Evolutionary conservation across 2,797 vertebrate species (phyloP).

Genomic region (Sciurus carolinensis): DNA sequence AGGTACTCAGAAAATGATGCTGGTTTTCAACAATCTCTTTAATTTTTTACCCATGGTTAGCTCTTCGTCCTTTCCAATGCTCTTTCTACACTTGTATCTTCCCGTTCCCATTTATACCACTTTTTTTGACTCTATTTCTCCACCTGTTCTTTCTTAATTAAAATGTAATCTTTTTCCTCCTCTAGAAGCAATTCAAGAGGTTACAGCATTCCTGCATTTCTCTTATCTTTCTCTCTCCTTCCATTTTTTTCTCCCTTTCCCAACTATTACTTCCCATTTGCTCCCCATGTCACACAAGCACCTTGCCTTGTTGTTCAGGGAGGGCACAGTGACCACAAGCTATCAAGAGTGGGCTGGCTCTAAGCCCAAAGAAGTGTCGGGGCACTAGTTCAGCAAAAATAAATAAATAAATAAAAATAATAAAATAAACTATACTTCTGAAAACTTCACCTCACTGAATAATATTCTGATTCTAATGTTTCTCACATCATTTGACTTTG

Average conservation of each 20-base stretch:
- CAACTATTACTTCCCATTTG: neutral
- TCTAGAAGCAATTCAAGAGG: neutral
- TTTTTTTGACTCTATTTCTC: neutral
- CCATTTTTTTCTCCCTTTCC: neutral
- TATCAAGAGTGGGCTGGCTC: neutral
- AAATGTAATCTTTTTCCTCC: neutral
- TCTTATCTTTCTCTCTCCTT: neutral
- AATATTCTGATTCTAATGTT: slow-evolving; percentile 38
- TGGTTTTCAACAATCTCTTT: neutral
- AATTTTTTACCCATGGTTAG: neutral
- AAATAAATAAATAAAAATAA: neutral
- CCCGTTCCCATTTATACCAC: neutral
- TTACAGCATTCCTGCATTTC: neutral
- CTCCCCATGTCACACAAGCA: neutral
- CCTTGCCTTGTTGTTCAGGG: neutral
- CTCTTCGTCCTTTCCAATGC: neutral
- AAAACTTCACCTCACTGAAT: neutral
- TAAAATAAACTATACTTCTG: neutral
- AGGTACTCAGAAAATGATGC: slow-evolving; percentile 44
- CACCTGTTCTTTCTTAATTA: neutral
- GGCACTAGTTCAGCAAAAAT: neutral
- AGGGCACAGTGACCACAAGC: neutral
- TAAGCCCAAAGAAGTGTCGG: neutral
- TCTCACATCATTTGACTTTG: slow-evolving; percentile 11
- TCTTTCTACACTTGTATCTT: neutral